phyloP scores from a whole-genome alignment of 2,888 invertebrate species.

The Orthonychiurus folsomi region DNA sequence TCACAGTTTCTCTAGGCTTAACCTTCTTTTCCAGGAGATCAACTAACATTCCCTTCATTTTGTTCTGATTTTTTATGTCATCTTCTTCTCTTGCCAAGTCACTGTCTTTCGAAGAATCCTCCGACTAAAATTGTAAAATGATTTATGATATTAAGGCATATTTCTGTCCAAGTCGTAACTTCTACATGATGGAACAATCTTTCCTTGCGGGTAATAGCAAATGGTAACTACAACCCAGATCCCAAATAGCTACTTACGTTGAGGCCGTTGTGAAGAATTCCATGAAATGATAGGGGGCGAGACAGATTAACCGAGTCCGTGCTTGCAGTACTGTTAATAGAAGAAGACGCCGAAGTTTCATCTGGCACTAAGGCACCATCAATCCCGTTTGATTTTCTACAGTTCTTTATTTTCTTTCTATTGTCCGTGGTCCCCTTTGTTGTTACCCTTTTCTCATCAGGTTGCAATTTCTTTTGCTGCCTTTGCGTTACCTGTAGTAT shows the following conservation, averaged over 20 bases:
- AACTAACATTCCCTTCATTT: slow-evolving; percentile 56
- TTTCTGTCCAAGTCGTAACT: too few species aligned
- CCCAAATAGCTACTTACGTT: slow-evolving; percentile 6
- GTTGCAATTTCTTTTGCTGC: slow-evolving; percentile 55
- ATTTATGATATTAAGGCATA: slow-evolving; percentile 6
- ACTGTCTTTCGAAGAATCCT: slow-evolving; percentile 11
- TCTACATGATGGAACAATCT: too few species aligned
- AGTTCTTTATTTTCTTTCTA: slow-evolving; percentile 12
- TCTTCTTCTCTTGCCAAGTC: slow-evolving; percentile 42
- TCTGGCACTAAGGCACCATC: slow-evolving; percentile 44
- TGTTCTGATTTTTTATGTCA: slow-evolving; percentile 17
- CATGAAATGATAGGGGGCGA: slow-evolving; percentile 55
- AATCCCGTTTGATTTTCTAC: slow-evolving; percentile 39
- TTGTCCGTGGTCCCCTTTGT: slow-evolving; percentile 11
- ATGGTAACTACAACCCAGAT: too few species aligned
- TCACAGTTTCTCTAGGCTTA: slow-evolving; percentile 51
- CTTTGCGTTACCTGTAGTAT: slow-evolving; percentile 57
- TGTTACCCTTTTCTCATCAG: slow-evolving; percentile 19
- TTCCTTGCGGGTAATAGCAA: too few species aligned
- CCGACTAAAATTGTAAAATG: slow-evolving; percentile 12
- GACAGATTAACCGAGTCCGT: slow-evolving; percentile 10
- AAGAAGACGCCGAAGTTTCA: slow-evolving; percentile 49
- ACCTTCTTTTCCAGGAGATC: slow-evolving; percentile 72
- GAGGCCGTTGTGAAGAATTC: slow-evolving; percentile 52
- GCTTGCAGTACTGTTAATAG: slow-evolving; percentile 51